These are phyloP conservation scores for Drosophila buzzatii DNA, from an alignment of 2,888 invertebrate species.

Conservation along the genomic window DNA sequence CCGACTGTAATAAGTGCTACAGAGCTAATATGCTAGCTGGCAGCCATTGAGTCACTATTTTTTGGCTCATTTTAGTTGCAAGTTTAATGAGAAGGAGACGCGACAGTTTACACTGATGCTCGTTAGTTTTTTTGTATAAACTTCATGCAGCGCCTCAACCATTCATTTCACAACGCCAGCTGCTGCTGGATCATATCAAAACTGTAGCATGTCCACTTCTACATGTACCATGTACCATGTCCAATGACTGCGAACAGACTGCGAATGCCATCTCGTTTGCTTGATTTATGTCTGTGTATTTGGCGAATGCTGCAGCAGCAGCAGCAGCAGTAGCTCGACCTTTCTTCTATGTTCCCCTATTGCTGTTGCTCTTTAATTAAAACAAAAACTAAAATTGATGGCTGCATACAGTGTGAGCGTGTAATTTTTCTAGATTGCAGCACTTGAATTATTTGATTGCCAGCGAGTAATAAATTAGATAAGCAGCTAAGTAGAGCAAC, in stretches of 20 bases:
- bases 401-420: conserved; percentile 41
- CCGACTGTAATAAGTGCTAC: conserved; percentile 6
- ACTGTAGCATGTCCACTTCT: conserved; percentile 30
- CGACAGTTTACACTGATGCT: conserved; percentile 66
- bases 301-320: conserved; percentile 27
- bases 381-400: conserved; percentile 63
- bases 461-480: conserved; percentile 62
- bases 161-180: conserved; percentile 47
- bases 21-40: conserved; percentile 42
- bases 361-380: conserved; percentile 65
- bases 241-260: conserved; percentile 21
- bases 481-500: conserved; percentile 2
- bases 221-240: conserved; percentile 39
- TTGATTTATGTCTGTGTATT: conserved; percentile 68
- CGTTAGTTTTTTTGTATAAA: conserved; percentile 55
- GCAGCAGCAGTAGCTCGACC: conserved; percentile 15
- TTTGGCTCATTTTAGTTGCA: conserved; percentile 51
- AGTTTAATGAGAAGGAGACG: conserved; percentile 63
- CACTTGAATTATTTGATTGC: conserved; percentile 64
- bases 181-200: conserved; percentile 51
- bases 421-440: conserved; percentile 75
- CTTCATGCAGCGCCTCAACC: background rate
- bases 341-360: conserved; percentile 6
- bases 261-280: conserved; percentile 46
- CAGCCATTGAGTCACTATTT: background rate